Evolutionary conservation across 2,888 invertebrate species (phyloP), one percentile per base, ranked within the genome.

Genomic region (Amphiduros pacificus): DNA sequence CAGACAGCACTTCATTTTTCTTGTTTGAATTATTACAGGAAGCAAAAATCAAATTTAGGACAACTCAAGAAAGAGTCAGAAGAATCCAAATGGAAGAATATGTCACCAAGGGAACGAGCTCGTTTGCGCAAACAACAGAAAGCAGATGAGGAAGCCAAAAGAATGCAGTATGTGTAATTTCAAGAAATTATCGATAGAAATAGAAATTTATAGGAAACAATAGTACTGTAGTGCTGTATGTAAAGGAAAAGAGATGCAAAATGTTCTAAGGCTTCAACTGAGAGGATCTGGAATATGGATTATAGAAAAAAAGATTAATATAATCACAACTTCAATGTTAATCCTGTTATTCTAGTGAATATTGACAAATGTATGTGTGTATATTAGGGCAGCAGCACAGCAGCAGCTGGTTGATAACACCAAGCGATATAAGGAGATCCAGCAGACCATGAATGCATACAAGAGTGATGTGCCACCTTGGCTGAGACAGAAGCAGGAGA

Each of bases 41-140:
- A 77, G 52, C 64, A 70, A 54, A 73, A 77, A 58, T 77, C 74
- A 29, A 71, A 74, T 4, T 69, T 72, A 32, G 64, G 76, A 24
- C 73, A 73, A 53, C 74, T 79, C 60, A 59, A 77, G 22, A 66
- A 73, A 24, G 73, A 74, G 48, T 66, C 71, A 2, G 74, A 76
- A 50, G 74, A 74, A 44, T 65, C 66, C 2, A 74, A 74, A 55
- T 71, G 62, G 55, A 77, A 74, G 61, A 74, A 78, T 48, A 65
- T 80, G 57, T 71, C 75, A 3, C 79, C 81, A 0, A 63, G 80
- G 40, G 79, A 82, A 62, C 71, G 79, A 61, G 75, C 80, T 77
- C 67, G 80, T 54, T 57, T 77, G 28, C 70, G 74, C 58, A 81
- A 81, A 62, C 71, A 77, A 66, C 66, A 73, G 58, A 72, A 77